Conservation (phyloP, 2,888 invertebrate species). For the Phengaris arion region DNA sequence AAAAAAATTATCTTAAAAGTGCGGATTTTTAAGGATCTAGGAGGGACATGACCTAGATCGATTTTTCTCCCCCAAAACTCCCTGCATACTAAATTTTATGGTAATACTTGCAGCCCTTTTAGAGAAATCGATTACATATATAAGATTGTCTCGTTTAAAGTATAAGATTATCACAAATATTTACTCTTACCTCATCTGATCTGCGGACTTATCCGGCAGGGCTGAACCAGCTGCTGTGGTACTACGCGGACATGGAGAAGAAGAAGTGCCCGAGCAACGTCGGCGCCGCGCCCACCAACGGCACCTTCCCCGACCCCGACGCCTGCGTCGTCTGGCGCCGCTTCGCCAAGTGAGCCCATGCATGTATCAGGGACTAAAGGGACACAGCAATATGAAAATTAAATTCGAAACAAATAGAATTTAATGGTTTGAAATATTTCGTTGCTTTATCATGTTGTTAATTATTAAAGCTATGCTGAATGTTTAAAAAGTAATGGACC, state of each 20-base stretch:
- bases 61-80: too few relatives aligned
- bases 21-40: too few relatives aligned
- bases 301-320: conserved; percentile 82
- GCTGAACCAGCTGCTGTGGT: conserved; percentile 91
- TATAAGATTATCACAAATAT: too few relatives aligned
- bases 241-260: conserved; percentile 94
- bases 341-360: conserved; percentile 87
- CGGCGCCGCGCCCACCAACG: conserved; percentile 65
- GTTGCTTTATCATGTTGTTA: neutral
- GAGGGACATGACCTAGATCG: too few relatives aligned
- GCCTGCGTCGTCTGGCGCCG: conserved; percentile 92
- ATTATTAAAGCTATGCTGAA: too few relatives aligned
- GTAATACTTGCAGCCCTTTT: too few relatives aligned
- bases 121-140: too few relatives aligned
- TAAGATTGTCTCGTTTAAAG: too few relatives aligned
- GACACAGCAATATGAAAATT: neutral
- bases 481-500: too few relatives aligned
- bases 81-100: too few relatives aligned
- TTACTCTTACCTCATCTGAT: neutral
- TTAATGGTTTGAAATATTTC: neutral
- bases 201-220: conserved; percentile 65
- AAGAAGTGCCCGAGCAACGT: conserved; percentile 84
- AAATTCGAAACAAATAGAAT: too few relatives aligned
- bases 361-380: conserved; percentile 13
- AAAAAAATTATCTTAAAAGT: too few relatives aligned